phyloP scores from a whole-genome alignment of 2,888 invertebrate species.

The Leuctra nigra region DNA sequence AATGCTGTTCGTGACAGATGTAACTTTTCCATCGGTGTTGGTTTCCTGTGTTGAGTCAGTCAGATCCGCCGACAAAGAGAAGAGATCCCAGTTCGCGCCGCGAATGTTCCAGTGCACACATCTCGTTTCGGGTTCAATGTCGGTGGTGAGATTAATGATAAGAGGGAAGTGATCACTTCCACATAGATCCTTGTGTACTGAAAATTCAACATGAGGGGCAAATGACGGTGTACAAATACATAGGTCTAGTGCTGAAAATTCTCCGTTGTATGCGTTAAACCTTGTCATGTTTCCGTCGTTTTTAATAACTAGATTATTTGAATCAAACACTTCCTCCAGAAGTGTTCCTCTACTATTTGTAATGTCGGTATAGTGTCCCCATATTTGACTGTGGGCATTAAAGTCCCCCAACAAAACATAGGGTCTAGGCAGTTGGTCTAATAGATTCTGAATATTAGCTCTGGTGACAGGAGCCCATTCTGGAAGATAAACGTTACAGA shows the following conservation, averaged over 20 bases:
- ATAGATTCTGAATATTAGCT: not conserved
- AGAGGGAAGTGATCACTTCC: not conserved
- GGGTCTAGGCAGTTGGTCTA: not conserved
- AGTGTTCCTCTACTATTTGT: conserved; percentile 8
- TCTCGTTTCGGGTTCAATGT: not conserved
- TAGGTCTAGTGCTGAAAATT: too few species aligned
- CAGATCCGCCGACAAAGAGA: not conserved
- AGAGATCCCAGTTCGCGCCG: not conserved
- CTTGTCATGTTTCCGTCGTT: not conserved
- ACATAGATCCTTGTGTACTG: not conserved
- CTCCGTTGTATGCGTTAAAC: not conserved
- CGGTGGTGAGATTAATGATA: not conserved
- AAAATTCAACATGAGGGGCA: not conserved
- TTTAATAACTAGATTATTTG: not conserved
- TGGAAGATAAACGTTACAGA: not conserved
- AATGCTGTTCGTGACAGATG: not conserved
- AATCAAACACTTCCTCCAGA: not conserved
- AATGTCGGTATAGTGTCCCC: not conserved
- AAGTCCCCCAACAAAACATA: conserved; percentile 8
- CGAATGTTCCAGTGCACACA: not conserved
- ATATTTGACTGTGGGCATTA: conserved; percentile 7
- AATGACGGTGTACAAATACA: not conserved
- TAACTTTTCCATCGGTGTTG: not conserved
- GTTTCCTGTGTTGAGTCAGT: not conserved
- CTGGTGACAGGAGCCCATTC: not conserved